Evolutionary conservation across 2,888 invertebrate genomes (phyloP), one percentile per base, ranked within the genome.

Genomic region (Limnephilus marmoratus): DNA sequence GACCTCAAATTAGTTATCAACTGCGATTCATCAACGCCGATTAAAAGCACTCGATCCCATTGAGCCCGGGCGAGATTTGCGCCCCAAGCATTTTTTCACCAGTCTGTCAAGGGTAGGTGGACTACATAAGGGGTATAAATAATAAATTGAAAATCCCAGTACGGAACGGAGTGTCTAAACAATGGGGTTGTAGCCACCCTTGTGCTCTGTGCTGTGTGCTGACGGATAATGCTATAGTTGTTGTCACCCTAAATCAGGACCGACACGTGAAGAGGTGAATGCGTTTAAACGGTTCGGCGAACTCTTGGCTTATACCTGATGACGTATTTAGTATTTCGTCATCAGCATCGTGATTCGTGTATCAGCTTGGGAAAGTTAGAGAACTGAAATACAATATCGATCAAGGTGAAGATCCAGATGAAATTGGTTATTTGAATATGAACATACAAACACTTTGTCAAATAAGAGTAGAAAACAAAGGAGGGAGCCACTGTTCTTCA

Each of bases 211-310:
- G 53, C 53, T 68, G 68, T 92, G 87, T 92, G 89, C 89, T 88
- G 92, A 86, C 80, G 93, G 87, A 93, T 92, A 93, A 93, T 93
- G 92, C 90, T 86, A 90, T 90, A 90, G 93, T 93, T 93, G 93
- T 93, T 93, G 93, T 93, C 93, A 93, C 93, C 93, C 93, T 92
- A 91, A 93, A 93, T 93, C 93, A 91, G 90, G 83, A 86, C 89
- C 90, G 83, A 86, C 89, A 90, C 90, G 85, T 90, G 81, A 81
- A 90, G 92, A 90, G 93, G 90, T 53, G 90, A 92, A 85, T 87
- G 91, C 85, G 91, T 90, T 91, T 85, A 90, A 91, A 85, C 81
- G 90, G 85, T 85, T 90, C 90, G 92, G 45, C 92, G 90, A 93
- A 92, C 93, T 92, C 90, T 92, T 90, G 82, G 88, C 81, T 92